Evolutionary conservation across 1,140 invertebrate genomes (phyloP).

Genomic region (Cataglyphis hispanica): DNA sequence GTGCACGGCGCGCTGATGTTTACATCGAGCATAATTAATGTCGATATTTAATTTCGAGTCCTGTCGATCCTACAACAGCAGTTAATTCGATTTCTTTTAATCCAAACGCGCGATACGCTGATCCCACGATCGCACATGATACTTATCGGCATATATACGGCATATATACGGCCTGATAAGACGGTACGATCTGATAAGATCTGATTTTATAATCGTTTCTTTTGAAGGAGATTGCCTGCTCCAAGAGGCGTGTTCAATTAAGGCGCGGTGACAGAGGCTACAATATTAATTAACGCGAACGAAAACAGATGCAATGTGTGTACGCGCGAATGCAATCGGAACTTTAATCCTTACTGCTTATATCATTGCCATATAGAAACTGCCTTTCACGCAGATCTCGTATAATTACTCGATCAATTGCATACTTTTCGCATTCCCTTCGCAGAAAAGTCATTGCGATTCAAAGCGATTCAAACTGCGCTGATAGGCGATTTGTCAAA

Average conservation of each 20-base stretch:
- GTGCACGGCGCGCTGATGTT: background rate
- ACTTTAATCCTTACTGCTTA: conserved; percentile 3
- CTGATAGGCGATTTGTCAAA: conserved; percentile 26
- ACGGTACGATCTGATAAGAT: background rate
- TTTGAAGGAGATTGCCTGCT: background rate
- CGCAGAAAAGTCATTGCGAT: background rate
- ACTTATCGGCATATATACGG: conserved; percentile 53
- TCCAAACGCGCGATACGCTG: background rate
- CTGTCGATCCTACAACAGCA: background rate
- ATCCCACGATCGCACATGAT: background rate
- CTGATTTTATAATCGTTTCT: conserved; percentile 44
- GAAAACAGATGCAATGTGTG: background rate
- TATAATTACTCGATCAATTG: conserved; percentile 28
- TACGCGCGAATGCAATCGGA: background rate
- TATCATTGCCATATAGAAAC: background rate
- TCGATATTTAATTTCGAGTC: conserved; percentile 10
- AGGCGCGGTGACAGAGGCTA: conserved; percentile 2
- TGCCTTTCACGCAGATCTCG: background rate
- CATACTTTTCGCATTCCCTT: background rate
- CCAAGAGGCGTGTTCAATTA: conserved; percentile 62
- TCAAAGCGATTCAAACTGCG: conserved; percentile 15
- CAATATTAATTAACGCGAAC: conserved; percentile 61
- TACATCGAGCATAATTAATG: conserved; percentile 2
- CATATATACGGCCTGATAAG: conserved; percentile 54
- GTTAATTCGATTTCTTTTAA: background rate